Base-by-base conservation (phyloP, 2,113 vertebrate genomes). In the Nanorana parkeri region DNA sequence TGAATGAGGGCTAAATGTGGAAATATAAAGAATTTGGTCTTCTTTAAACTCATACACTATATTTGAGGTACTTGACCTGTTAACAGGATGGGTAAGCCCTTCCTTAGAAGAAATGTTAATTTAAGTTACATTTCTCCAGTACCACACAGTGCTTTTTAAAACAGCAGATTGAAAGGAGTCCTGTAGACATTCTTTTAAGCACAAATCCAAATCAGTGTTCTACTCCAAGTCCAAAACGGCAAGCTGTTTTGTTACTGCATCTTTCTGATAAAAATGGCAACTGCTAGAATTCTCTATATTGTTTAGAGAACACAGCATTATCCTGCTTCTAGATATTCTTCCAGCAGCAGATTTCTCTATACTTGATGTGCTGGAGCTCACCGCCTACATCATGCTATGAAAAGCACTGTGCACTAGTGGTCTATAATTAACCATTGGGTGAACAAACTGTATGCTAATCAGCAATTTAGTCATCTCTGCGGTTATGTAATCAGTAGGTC, bases 381-480 rank as follows among this genome's bases (percentile, higher is more conserved):
- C 68, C 77, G 72, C 5, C 65, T 76, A 83, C 63, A 83, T 26
- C 8, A 1, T 19, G 52, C 0, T 0, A 85, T 74, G 81, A 52
- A 87, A 87, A 28, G 17, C 85, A 56, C 80, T 41, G 85, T 83
- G 11, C 52, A 85, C 73, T 78, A 78, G 77, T 36, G 65, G 58
- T n/a, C 84, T 80, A 65, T 23, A 77, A 89, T 89, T 89, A 86
- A 80, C 15, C 8, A 69, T 84, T 68, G 26, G 85, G 87, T 77
- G 68, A 86, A 84, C 56, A 65, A 0, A 64, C 47, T 0, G 0
- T 17, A 76, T 84, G 85, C 86, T 24, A 87, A 86, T 21, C 71
- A 58, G 63, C 21, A 68, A 68, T 68, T 63, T 20, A 75, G 71
- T 83, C 51, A 51, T 76, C 66, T 26, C 61, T 55, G 21, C 26